phyloP scores from a whole-genome alignment of 2,797 vertebrate species.

The Mareca penelope region DNA sequence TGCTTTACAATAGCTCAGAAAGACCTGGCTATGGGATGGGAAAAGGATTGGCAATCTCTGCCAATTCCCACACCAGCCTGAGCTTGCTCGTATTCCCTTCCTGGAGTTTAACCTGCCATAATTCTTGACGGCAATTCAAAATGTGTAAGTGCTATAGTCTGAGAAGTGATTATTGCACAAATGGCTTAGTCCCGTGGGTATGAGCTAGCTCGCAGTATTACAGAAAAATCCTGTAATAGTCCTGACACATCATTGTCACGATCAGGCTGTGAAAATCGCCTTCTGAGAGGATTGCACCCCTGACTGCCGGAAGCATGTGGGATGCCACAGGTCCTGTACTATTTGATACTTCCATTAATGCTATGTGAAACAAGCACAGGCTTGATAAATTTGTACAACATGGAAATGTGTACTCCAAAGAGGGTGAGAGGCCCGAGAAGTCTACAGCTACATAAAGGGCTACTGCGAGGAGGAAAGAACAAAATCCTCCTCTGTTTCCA shows the following conservation, averaged over 20 bases:
- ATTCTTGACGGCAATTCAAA: constrained; percentile 21
- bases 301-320: neutral
- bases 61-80: neutral
- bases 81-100: neutral
- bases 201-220: neutral
- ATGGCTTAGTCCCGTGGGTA: neutral
- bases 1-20: neutral
- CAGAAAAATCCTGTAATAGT: neutral
- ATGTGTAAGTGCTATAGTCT: neutral
- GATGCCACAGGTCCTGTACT: neutral
- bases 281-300: neutral
- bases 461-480: neutral
- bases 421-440: neutral
- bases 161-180: neutral
- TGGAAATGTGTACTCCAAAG: neutral
- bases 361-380: neutral
- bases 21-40: neutral
- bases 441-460: neutral
- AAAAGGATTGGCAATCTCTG: neutral
- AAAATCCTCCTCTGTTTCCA: neutral
- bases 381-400: neutral
- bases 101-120: neutral
- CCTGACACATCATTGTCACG: neutral
- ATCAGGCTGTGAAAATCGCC: neutral
- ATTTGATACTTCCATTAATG: neutral